Evolutionary conservation across 2,888 invertebrate species (phyloP).

Genomic region (Hyposoter didymator): DNA sequence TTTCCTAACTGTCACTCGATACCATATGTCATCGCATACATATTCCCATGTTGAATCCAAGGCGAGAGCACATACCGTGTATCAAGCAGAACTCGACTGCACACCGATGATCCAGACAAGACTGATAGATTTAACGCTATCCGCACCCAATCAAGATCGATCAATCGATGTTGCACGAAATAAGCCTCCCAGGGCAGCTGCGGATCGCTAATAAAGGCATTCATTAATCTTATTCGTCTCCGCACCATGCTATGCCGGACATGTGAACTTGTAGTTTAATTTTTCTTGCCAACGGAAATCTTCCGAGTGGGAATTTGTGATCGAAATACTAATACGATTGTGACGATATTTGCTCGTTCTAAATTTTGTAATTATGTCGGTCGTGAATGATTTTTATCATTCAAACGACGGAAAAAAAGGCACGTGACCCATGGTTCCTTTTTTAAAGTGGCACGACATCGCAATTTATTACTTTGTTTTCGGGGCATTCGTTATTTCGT

Average conservation of each 20-base stretch:
- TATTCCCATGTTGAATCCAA: not conserved
- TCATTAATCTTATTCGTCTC: conserved; percentile 57
- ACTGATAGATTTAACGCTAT: conserved; percentile 67
- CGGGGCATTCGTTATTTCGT: not conserved
- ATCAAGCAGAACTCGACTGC: conserved; percentile 1
- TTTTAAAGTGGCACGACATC: conserved; percentile 76
- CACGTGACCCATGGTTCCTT: conserved; percentile 70
- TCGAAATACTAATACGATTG: conserved; percentile 35
- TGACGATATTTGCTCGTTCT: not conserved
- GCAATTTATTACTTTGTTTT: conserved; percentile 75
- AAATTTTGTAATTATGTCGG: not conserved
- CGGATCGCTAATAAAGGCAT: conserved; percentile 62
- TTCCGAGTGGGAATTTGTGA: not conserved
- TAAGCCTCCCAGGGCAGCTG: conserved; percentile 13
- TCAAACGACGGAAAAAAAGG: too few species aligned
- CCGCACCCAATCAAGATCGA: conserved; percentile 66
- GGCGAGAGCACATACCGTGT: conserved; percentile 8
- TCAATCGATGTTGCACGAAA: conserved; percentile 57
- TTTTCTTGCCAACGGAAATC: not conserved
- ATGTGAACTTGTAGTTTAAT: not conserved
- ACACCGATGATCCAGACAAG: conserved; percentile 55
- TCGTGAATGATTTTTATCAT: too few species aligned
- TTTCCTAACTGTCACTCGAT: not conserved
- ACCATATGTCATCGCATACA: not conserved
- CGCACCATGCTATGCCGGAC: too few species aligned